Evolutionary conservation across 2,113 vertebrate genomes (phyloP).

Genomic region (Caretta caretta): DNA sequence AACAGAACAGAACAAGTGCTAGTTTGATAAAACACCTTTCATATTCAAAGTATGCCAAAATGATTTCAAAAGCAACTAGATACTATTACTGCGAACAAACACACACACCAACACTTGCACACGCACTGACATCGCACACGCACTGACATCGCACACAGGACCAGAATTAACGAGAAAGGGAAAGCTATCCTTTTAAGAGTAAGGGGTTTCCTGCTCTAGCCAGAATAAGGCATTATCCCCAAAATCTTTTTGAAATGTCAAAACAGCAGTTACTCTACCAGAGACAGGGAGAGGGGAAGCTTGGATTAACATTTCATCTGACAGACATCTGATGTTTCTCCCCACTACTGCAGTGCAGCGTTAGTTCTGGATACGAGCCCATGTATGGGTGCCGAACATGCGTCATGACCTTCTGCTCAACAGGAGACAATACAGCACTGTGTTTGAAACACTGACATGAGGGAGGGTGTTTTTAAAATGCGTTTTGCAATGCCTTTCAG

Average conservation of each 20-base stretch:
- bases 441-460: neutral
- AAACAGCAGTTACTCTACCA: accelerated
- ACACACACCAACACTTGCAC: neutral
- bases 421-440: accelerated
- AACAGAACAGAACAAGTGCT: accelerated
- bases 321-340: neutral
- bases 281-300: neutral
- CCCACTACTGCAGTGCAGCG: neutral
- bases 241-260: neutral
- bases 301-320: neutral
- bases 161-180: neutral
- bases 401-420: neutral
- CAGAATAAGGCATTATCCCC: neutral
- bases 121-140: neutral
- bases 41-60: neutral
- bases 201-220: neutral
- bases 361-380: neutral
- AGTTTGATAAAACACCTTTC: neutral
- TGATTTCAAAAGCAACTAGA: neutral
- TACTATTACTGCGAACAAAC: neutral
- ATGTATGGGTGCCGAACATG: neutral
- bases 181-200: neutral
- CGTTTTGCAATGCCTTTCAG: neutral
- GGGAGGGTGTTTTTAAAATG: neutral
- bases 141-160: neutral